Evolutionary conservation across 2,888 invertebrate species (phyloP).

Genomic region (Odontocerum albicorne): DNA sequence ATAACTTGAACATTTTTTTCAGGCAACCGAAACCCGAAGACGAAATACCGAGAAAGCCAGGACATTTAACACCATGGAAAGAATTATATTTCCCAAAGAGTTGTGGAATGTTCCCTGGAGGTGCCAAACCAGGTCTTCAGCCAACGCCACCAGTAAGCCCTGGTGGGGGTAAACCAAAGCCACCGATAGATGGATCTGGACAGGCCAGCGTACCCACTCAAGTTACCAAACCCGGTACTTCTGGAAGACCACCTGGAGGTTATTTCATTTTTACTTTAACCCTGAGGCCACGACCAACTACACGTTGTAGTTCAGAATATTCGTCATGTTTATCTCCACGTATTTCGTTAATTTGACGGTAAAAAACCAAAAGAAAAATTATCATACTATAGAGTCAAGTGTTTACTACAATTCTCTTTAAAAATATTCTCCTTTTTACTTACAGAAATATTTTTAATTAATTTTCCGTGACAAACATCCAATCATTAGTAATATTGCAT

Average conservation of each 20-base stretch:
- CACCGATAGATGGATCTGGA: constrained; percentile 48
- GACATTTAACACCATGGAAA: constrained; percentile 64
- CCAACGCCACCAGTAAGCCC: constrained; percentile 48
- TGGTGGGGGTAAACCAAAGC: constrained; percentile 40
- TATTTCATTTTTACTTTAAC: too few relatives aligned
- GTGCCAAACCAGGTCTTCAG: constrained; percentile 45
- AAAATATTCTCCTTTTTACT: too few relatives aligned
- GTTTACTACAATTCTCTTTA: too few relatives aligned
- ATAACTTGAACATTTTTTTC: not conserved
- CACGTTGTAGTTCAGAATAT: too few relatives aligned
- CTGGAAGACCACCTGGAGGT: not conserved
- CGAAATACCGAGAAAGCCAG: constrained; percentile 48
- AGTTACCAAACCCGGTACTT: constrained; percentile 43
- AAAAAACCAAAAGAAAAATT: too few relatives aligned
- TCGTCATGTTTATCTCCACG: too few relatives aligned
- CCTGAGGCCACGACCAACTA: too few relatives aligned
- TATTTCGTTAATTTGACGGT: too few relatives aligned
- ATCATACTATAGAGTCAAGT: too few relatives aligned
- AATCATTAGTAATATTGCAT: too few relatives aligned
- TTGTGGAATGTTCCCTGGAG: constrained; percentile 63
- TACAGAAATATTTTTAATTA: too few relatives aligned
- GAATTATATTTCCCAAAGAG: constrained; percentile 73
- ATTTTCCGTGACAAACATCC: too few relatives aligned
- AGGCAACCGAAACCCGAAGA: constrained; percentile 33
- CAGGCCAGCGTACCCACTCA: constrained; percentile 48